A percentile compares a stretch with the other conserved stretches of the same genome.
Evolutionary conservation across 2,797 vertebrate species (phyloP).

Genomic region (Aselliscus stoliczkanus): DNA sequence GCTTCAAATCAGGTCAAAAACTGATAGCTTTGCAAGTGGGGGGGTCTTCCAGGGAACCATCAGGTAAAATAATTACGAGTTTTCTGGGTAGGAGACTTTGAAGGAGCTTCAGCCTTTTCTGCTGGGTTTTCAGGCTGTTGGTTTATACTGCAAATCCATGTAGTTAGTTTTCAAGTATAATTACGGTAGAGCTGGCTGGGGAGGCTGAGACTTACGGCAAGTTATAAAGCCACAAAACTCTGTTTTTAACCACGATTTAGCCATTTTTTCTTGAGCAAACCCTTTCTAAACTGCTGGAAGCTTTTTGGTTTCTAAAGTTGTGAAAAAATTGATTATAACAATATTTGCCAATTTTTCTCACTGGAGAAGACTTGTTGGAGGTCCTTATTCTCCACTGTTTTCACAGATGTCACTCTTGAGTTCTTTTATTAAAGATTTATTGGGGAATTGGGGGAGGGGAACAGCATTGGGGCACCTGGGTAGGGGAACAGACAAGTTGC

Average conservation of each 20-base stretch:
- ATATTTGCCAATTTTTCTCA: neutral
- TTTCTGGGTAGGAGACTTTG: neutral
- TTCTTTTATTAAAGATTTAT: conserved; percentile 24
- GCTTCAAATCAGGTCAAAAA: neutral
- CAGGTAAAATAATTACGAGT: neutral
- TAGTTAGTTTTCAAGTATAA: neutral
- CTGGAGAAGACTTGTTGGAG: neutral
- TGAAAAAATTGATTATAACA: neutral
- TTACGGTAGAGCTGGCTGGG: neutral
- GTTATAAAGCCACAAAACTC: conserved; percentile 3
- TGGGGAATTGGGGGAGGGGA: too few species aligned
- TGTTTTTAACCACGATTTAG: conserved; percentile 18
- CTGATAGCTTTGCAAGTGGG: neutral
- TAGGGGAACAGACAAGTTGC: too few species aligned
- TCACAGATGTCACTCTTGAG: neutral
- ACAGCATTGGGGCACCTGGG: too few species aligned
- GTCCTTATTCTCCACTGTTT: neutral
- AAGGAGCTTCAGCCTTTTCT: neutral
- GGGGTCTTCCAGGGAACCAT: neutral
- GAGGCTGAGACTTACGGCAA: neutral
- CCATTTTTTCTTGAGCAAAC: neutral
- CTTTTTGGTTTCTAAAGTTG: neutral
- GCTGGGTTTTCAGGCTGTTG: neutral
- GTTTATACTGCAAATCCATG: neutral
- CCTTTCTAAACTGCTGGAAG: neutral